phyloP scores from a whole-genome alignment of 2,888 invertebrate species.

The Iphiclides podalirius region DNA sequence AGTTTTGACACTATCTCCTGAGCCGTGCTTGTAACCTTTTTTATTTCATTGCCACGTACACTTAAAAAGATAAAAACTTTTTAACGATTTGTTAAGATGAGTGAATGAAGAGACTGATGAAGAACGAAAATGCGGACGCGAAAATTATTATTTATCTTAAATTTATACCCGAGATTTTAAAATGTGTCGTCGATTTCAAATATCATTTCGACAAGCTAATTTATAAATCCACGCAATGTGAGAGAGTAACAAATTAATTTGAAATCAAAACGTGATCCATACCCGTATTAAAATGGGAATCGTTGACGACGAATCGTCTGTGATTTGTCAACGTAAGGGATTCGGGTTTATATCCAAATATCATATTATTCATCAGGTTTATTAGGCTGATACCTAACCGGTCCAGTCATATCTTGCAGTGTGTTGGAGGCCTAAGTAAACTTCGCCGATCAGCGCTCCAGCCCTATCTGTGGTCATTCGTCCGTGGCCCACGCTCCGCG shows the following conservation, averaged over 20 bases:
- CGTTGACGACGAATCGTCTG: neutral
- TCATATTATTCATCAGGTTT: neutral
- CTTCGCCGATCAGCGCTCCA: conserved; percentile 9
- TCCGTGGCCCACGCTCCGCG: conserved; percentile 17
- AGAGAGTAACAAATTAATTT: neutral
- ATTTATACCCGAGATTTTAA: too few species aligned
- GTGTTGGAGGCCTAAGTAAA: conserved; percentile 22
- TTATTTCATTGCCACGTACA: conserved; percentile 14
- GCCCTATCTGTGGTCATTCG: conserved; percentile 12
- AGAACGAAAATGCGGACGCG: too few species aligned
- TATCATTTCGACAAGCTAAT: neutral
- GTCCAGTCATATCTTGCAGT: conserved; percentile 10
- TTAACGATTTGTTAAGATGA: conserved; percentile 4
- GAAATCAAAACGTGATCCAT: neutral
- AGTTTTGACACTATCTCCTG: conserved; percentile 31
- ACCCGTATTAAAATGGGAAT: neutral
- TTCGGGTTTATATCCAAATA: neutral
- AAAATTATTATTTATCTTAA: too few species aligned
- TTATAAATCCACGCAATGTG: neutral
- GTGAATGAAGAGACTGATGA: too few species aligned
- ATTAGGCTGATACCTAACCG: conserved; percentile 12
- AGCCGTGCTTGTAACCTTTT: conserved; percentile 27
- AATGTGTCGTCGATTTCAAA: too few species aligned
- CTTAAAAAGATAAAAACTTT: conserved; percentile 9
- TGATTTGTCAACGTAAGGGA: neutral